Evolutionary conservation across 2,888 invertebrate species (phyloP), one percentile per base, ranked within the genome.

Genomic region (Elmis aenea): DNA sequence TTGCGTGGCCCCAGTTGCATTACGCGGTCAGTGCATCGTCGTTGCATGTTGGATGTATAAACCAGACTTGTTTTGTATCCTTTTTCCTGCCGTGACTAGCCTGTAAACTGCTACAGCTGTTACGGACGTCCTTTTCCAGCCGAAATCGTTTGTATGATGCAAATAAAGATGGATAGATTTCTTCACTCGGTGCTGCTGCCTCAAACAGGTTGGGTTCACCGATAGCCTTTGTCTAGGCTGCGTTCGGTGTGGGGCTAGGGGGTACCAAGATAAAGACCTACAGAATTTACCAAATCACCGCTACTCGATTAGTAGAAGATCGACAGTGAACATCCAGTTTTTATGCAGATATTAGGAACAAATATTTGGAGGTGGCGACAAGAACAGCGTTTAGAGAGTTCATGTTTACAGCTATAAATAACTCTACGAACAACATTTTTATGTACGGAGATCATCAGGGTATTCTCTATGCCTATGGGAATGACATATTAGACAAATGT

Each of bases 11-110:
- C 33, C 41, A 43, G 39, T 59, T 65, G 59, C 59, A 57, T 62
- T 60, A 66, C 60, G 62, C 67, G 64, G 63, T 63, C 60, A 62
- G 60, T 61, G 60, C 59, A 55, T 57, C 58, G 57, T 45, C 38
- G 46, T 42, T 43, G 48, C 45, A 45, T 45, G 45, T 42, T 36
- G 35, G 35, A 45, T 45, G 38, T 38, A 38, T 43, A 38, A 38
- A 39, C 42, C 46, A 41, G 46, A 48, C 44, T 48, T 42, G 46
- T 48, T 48, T 46, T 43, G 43, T 42, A 36, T 46, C 44, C 38
- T 48, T 48, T 45, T 47, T 42, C 39, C 33, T 36, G 29, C 40
- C 41, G 39, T 42, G 45, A 40, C 48, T 36, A 38, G 43, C 38
- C 42, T 42, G 41, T 36, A 38, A 39, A 39, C 42, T 29, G 34